A percentile compares a stretch with the other conserved stretches of the same genome.
Conservation (phyloP, 2,888 invertebrate species). For the Dioctria linearis region DNA sequence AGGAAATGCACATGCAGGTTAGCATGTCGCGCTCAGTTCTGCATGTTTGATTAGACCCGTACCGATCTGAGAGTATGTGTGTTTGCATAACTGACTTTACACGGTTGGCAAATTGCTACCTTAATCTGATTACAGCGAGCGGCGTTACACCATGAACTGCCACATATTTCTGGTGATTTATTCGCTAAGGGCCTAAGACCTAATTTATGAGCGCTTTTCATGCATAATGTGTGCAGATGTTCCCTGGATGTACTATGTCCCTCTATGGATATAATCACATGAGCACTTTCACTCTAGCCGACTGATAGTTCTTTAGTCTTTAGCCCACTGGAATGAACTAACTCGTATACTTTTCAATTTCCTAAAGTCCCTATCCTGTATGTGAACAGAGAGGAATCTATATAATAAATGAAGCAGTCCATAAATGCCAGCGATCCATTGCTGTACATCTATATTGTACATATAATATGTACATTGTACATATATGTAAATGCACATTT, state of each 20-base stretch:
- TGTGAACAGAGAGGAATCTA: conserved; percentile 27
- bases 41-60: conserved; percentile 38
- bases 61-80: conserved; percentile 36
- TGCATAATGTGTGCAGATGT: conserved; percentile 55
- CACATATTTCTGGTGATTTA: conserved; percentile 59
- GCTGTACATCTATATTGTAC: background rate
- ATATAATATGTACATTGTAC: background rate
- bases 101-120: conserved; percentile 60
- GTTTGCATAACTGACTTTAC: conserved; percentile 59
- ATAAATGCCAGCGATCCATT: background rate
- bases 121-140: conserved; percentile 59
- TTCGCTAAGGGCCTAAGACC: conserved; percentile 56
- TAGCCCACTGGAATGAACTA: conserved; percentile 23
- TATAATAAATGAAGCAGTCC: background rate
- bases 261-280: conserved; percentile 20
- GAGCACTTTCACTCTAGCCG: conserved; percentile 40
- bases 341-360: conserved; percentile 36
- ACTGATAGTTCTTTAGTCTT: conserved; percentile 7
- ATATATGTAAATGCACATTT: conserved; percentile 20
- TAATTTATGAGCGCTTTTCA: conserved; percentile 58
- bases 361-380: conserved; percentile 14
- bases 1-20: conserved; percentile 49
- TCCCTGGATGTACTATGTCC: conserved; percentile 5
- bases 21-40: conserved; percentile 26
- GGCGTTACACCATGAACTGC: conserved; percentile 58